phyloP scores from a whole-genome alignment of 2,888 invertebrate species.

The Scaptomyza polygonia region DNA sequence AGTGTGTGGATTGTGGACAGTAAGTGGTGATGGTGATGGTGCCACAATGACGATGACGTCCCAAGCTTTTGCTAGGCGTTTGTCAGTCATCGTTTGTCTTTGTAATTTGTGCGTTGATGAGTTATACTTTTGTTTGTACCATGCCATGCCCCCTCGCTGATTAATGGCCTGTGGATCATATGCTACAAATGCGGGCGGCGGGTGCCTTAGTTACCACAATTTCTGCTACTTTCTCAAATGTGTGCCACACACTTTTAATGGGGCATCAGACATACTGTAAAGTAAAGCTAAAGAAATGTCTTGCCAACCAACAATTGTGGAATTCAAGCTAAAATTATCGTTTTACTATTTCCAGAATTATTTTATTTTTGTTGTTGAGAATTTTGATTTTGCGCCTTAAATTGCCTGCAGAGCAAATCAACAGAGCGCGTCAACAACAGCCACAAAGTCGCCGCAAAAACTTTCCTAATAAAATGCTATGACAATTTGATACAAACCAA shows the following conservation, averaged over 20 bases:
- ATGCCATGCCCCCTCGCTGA: conserved; percentile 64
- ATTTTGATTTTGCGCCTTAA: conserved; percentile 43
- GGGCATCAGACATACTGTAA: too few species aligned
- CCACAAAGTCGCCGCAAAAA: conserved; percentile 62
- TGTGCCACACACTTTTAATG: conserved; percentile 12
- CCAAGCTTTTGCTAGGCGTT: conserved; percentile 50
- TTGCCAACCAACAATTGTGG: conserved; percentile 2
- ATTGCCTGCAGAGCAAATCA: conserved; percentile 34
- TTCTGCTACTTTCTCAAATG: conserved; percentile 3
- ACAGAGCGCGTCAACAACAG: conserved; percentile 59
- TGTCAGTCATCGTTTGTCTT: conserved; percentile 79
- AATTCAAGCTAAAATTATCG: not conserved
- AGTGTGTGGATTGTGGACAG: conserved; percentile 67
- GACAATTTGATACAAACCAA: conserved; percentile 48
- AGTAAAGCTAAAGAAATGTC: not conserved
- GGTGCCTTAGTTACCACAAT: conserved; percentile 27
- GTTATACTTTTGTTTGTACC: conserved; percentile 73
- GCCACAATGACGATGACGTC: conserved; percentile 23
- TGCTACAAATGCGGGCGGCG: conserved; percentile 58
- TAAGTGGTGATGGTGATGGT: conserved; percentile 56
- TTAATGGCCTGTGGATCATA: conserved; percentile 71
- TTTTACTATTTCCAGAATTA: not conserved
- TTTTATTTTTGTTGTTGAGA: too few species aligned
- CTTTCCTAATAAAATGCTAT: conserved; percentile 72
- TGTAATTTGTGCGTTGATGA: conserved; percentile 78